Percentiles rank a stretch among this genome's conserved stretches.
Conservation (phyloP, 2,888 invertebrate species). For the Protophormia terraenovae region DNA sequence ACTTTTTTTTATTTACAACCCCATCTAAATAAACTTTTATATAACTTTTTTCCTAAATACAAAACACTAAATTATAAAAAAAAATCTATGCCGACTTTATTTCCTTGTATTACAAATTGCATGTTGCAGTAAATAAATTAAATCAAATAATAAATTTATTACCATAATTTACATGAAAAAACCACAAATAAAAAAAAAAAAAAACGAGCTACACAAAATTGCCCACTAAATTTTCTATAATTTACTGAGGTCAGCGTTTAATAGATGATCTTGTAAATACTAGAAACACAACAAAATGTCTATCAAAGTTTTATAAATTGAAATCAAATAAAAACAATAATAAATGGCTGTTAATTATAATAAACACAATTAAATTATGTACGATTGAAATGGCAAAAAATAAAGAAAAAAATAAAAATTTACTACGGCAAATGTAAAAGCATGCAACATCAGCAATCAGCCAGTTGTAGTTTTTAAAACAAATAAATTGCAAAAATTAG, state of each 20-base stretch:
- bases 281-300: constrained; percentile 35
- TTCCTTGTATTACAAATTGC: not conserved
- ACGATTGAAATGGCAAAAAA: constrained; percentile 40
- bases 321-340: constrained; percentile 66
- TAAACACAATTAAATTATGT: constrained; percentile 58
- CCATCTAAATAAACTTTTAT: not conserved
- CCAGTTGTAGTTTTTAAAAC: not conserved
- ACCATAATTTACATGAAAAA: not conserved
- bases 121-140: not conserved
- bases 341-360: constrained; percentile 56
- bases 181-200: not conserved
- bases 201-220: not conserved
- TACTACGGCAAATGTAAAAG: not conserved
- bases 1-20: too few relatives aligned
- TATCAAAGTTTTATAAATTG: constrained; percentile 55
- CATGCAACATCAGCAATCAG: too few relatives aligned
- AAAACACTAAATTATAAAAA: not conserved
- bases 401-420: constrained; percentile 6
- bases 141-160: constrained; percentile 11
- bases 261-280: constrained; percentile 56
- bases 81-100: not conserved
- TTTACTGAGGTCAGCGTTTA: constrained; percentile 59
- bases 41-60: not conserved
- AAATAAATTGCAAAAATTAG: not conserved
- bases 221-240: constrained; percentile 49